Percentiles rank a stretch among this genome's conserved stretches.
phyloP scores from a whole-genome alignment of 2,113 vertebrate species.

The Calidris pygmaea region DNA sequence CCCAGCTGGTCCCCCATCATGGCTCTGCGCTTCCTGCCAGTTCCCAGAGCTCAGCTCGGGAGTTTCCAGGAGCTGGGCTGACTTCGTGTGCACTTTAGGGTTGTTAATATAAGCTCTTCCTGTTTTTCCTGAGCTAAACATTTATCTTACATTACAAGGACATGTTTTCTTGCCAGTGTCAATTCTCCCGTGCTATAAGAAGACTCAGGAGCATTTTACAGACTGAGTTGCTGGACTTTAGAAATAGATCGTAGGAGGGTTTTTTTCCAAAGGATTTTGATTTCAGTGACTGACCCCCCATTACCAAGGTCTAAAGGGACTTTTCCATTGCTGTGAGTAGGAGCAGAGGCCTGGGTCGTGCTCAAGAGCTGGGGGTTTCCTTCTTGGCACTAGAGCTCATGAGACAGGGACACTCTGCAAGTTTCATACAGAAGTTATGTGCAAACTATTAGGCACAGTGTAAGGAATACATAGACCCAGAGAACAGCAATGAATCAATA shows the following conservation, averaged over 20 bases:
- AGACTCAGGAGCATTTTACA: not conserved
- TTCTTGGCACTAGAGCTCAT: not conserved
- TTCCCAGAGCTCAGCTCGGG: not conserved
- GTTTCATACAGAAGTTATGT: not conserved
- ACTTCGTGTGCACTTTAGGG: not conserved
- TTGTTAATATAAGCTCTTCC: not conserved
- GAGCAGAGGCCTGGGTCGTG: not conserved
- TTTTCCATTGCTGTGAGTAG: not conserved
- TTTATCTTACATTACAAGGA: not conserved
- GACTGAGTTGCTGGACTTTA: not conserved
- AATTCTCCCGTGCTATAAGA: not conserved
- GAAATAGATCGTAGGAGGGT: not conserved
- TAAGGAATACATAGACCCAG: not conserved
- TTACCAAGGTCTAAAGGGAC: not conserved
- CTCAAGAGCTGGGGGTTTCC: not conserved
- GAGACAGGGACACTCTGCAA: not conserved
- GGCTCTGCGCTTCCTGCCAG: not conserved
- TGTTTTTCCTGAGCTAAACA: not conserved
- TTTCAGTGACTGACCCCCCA: not conserved
- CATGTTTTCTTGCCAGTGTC: not conserved
- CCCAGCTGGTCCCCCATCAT: fast-evolving
- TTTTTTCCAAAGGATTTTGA: not conserved
- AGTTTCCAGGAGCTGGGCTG: not conserved
- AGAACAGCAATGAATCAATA: not conserved
- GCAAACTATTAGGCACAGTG: not conserved